phyloP scores from a whole-genome alignment of 2,113 vertebrate species.

The Odocoileus hemionus region DNA sequence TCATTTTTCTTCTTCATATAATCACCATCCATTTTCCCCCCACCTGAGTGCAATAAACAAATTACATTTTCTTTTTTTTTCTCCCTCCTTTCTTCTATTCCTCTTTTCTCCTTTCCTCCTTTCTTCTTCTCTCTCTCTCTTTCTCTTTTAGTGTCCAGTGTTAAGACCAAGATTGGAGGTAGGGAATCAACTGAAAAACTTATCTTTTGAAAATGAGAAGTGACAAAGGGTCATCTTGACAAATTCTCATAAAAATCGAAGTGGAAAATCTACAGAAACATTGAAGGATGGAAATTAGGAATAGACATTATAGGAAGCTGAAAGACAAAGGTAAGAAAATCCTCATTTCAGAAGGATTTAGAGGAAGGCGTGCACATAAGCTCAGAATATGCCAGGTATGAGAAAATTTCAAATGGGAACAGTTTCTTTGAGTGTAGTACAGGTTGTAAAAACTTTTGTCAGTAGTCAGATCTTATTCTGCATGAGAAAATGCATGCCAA shows the following conservation, averaged over 20 bases:
- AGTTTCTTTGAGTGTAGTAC: neutral
- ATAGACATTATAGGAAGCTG: neutral
- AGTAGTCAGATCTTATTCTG: neutral
- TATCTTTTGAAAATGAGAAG: neutral
- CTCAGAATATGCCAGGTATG: neutral
- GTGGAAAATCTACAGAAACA: neutral
- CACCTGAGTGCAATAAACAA: neutral
- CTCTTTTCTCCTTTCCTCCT: too few relatives aligned
- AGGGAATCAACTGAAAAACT: neutral
- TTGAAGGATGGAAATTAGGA: neutral
- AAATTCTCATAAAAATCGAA: neutral
- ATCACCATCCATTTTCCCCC: neutral
- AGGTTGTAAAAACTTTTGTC: neutral
- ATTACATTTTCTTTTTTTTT: neutral
- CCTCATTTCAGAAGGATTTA: neutral
- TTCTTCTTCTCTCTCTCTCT: neutral
- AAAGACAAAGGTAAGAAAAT: neutral
- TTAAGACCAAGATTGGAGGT: neutral
- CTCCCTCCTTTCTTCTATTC: neutral
- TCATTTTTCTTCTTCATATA: neutral
- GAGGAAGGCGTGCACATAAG: neutral
- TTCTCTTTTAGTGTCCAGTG: neutral
- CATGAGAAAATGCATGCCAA: neutral
- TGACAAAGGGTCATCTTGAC: neutral
- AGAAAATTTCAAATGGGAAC: neutral